Evolutionary conservation across 1,140 invertebrate genomes (phyloP).

Genomic region (Capitella teleta): DNA sequence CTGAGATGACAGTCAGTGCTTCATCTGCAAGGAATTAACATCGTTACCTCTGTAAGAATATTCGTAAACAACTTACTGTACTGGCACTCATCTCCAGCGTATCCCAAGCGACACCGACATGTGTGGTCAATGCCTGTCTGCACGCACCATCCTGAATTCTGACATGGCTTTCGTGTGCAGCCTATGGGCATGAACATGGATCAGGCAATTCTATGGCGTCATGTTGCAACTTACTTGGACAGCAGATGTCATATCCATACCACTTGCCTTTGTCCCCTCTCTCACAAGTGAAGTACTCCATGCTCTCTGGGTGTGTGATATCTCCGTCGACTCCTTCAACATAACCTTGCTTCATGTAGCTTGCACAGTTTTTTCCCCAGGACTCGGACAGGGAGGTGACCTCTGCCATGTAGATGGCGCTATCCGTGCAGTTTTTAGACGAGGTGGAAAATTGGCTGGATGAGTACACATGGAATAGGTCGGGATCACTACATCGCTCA

Average conservation of each 20-base stretch:
- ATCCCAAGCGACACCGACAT: conserved; percentile 10
- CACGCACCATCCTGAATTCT: conserved; percentile 43
- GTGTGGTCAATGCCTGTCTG: conserved; percentile 15
- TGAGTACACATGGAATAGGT: too few relatives aligned
- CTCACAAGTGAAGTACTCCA: background rate
- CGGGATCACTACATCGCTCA: too few relatives aligned
- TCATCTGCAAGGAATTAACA: too few relatives aligned
- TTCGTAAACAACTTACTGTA: background rate
- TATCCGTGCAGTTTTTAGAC: too few relatives aligned
- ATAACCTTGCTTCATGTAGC: too few relatives aligned
- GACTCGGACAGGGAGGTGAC: too few relatives aligned
- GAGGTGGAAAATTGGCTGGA: too few relatives aligned
- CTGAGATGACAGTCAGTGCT: too few relatives aligned
- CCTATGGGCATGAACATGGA: conserved; percentile 17
- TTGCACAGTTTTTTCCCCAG: too few relatives aligned
- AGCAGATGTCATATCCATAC: background rate
- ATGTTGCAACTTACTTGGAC: background rate
- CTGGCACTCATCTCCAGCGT: conserved; percentile 7
- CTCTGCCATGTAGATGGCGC: too few relatives aligned
- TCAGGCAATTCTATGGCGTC: background rate
- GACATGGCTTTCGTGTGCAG: conserved; percentile 59
- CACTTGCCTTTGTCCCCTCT: background rate
- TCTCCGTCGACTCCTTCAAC: background rate
- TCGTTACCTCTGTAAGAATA: background rate
- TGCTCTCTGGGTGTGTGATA: background rate